These are phyloP conservation scores for Zhuqinia jingwanae DNA, from an alignment of 2,888 invertebrate genomes.

Conservation along the genomic window DNA sequence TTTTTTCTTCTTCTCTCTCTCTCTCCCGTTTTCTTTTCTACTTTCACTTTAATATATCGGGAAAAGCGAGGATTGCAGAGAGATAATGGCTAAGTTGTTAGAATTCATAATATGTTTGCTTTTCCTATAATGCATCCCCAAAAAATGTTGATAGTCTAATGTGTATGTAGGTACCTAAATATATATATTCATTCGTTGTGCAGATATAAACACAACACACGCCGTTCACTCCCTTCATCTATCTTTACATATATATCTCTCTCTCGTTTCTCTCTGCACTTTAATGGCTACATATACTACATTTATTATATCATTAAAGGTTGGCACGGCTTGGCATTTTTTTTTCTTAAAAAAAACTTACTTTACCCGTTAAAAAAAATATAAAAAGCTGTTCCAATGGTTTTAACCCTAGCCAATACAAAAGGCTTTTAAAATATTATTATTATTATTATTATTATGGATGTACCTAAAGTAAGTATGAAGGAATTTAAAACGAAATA, in stretches of 20 bases:
- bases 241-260: no score
- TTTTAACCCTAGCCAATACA: not conserved
- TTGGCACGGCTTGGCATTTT: conserved; percentile 20
- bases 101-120: conserved; percentile 9
- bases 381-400: conserved; percentile 1
- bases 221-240: no score
- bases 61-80: not conserved
- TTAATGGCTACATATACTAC: not conserved
- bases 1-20: conserved; percentile 18
- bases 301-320: conserved; percentile 31
- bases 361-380: not conserved
- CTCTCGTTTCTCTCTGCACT: not conserved
- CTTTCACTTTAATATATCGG: conserved; percentile 35
- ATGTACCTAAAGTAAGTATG: no score
- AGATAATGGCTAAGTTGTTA: not conserved
- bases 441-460: no score
- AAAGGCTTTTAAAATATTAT: no score
- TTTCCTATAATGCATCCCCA: not conserved
- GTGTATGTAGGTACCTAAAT: no score
- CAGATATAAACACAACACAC: not conserved
- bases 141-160: no score
- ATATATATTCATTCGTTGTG: no score
- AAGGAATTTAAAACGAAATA: no score
- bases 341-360: not conserved
- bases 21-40: conserved; percentile 6